Base-by-base conservation (phyloP, 2,888 invertebrate genomes). In the Limenitis camilla region DNA sequence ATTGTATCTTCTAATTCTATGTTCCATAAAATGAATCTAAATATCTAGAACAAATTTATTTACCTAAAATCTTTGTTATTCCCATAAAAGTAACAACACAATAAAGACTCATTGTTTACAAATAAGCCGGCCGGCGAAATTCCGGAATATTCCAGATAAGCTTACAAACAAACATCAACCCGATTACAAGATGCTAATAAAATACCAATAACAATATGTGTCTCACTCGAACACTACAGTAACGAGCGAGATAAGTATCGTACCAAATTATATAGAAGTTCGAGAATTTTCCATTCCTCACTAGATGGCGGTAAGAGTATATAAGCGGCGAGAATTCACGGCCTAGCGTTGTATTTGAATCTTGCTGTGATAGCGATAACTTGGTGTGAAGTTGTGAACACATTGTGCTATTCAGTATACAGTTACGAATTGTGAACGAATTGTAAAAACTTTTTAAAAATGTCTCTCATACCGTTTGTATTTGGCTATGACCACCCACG, bases 301-400 rank as follows among this genome's bases (percentile, higher is more conserved):
- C 68, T 66, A 79, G 80, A 71, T 75, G 76, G 71, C 80, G 71
- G 59, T 65, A 5, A 3, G 11, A 29, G 58, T 73, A 75, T 75
- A 76, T 66, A 77, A 64, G 65, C 55, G 30, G 32, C 11, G 36
- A 38, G 42, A 28, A 40, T 27, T 35, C 48, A 51, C 29, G 43
- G 7, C 3, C 40, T 29, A 36, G 46, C 58, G 65, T 60, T 40
- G 19, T 64, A 60, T 69, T 74, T 52, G 46, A 61, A 58, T 54
- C 60, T 53, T 69, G 61, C 64, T 39, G 47, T 59, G 55, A 47
- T 66, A 65, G 61, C 40, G 63, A 49, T 51, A 45, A 50, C 50
- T 46, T 50, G 63, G 11, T 45, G 39, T 59, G n/a, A 40, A 49
- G 63, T 10, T 45, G 39, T 59, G n/a, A 40, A 49, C 42, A 38